These are phyloP conservation scores for Asbolus verrucosus DNA, from an alignment of 1,140 invertebrate species.

Conservation along the genomic window DNA sequence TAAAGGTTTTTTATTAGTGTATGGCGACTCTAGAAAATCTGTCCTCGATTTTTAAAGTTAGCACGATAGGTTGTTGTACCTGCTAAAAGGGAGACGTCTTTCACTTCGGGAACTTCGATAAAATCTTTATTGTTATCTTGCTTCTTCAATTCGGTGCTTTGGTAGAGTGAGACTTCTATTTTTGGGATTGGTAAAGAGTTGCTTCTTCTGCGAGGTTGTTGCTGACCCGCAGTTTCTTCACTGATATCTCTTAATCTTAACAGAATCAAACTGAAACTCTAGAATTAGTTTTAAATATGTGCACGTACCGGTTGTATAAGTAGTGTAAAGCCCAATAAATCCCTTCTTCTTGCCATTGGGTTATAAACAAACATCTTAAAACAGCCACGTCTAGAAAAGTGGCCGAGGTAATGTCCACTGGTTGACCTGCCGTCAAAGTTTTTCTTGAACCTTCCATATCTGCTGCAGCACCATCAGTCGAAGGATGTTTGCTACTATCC, in stretches of 20 bases:
- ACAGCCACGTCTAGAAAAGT: conserved; percentile 97
- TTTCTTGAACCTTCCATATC: conserved; percentile 55
- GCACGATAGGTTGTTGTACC: conserved; percentile 61
- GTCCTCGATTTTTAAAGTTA: conserved; percentile 31
- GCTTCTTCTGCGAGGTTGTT: conserved; percentile 83
- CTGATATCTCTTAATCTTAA: conserved; percentile 83
- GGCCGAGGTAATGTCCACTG: conserved; percentile 82
- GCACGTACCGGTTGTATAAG: conserved; percentile 82
- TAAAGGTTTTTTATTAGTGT: conserved; percentile 65
- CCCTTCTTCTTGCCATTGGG: conserved; percentile 98
- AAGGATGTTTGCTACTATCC: conserved; percentile 62
- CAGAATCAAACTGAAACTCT: background rate
- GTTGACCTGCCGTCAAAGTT: conserved; percentile 44
- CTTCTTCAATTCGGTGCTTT: conserved; percentile 77
- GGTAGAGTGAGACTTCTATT: conserved; percentile 88
- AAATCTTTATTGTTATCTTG: conserved; percentile 78
- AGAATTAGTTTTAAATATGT: background rate
- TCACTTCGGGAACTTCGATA: conserved; percentile 79
- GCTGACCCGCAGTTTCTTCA: conserved; percentile 79
- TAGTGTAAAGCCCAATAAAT: conserved; percentile 98
- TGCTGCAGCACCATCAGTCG: conserved; percentile 45
- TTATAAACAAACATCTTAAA: conserved; percentile 94
- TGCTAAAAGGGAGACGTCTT: conserved; percentile 71
- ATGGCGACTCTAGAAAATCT: conserved; percentile 65
- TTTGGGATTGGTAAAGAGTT: conserved; percentile 95